phyloP scores from a whole-genome alignment of 2,113 vertebrate species.

The Carassius gibelio region DNA sequence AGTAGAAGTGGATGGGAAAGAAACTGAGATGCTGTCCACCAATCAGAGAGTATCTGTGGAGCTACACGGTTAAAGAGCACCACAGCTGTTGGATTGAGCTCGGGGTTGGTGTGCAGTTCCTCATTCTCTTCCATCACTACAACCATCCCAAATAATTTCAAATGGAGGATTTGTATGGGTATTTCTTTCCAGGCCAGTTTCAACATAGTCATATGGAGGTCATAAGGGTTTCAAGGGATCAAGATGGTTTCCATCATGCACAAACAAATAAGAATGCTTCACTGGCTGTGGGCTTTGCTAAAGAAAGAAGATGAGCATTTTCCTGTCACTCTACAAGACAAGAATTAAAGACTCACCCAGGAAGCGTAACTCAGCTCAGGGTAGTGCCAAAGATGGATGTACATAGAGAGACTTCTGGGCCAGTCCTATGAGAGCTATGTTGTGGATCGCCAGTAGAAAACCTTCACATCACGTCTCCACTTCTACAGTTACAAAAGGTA shows the following conservation, averaged over 20 bases:
- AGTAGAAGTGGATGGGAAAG: conserved; percentile 73
- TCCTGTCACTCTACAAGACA: conserved; percentile 74
- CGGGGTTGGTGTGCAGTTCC: conserved; percentile 70
- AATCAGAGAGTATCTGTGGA: conserved; percentile 65
- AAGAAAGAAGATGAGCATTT: conserved; percentile 64
- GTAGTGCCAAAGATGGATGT: conserved; percentile 76
- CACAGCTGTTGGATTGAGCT: conserved; percentile 73
- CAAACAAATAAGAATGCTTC: conserved; percentile 43
- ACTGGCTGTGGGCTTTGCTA: conserved; percentile 60
- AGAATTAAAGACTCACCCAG: conserved; percentile 72
- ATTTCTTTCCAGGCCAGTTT: conserved; percentile 75
- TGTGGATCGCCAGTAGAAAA: conserved; percentile 63
- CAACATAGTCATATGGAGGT: conserved; percentile 74
- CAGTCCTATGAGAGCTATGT: conserved; percentile 76
- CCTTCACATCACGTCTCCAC: not conserved
- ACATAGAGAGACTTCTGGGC: conserved; percentile 70
- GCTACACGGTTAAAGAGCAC: conserved; percentile 66
- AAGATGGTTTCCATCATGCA: conserved; percentile 20
- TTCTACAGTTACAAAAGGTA: not conserved
- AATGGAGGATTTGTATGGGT: conserved; percentile 53
- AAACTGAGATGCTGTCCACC: conserved; percentile 67
- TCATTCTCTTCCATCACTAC: conserved; percentile 78
- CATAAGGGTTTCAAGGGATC: conserved; percentile 47
- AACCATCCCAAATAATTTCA: conserved; percentile 79
- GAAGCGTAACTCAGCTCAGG: conserved; percentile 70